Percentiles rank a stretch among this genome's conserved stretches.
Evolutionary conservation across 1,140 invertebrate species (phyloP).

Genomic region (Drosophila pallidifrons): DNA sequence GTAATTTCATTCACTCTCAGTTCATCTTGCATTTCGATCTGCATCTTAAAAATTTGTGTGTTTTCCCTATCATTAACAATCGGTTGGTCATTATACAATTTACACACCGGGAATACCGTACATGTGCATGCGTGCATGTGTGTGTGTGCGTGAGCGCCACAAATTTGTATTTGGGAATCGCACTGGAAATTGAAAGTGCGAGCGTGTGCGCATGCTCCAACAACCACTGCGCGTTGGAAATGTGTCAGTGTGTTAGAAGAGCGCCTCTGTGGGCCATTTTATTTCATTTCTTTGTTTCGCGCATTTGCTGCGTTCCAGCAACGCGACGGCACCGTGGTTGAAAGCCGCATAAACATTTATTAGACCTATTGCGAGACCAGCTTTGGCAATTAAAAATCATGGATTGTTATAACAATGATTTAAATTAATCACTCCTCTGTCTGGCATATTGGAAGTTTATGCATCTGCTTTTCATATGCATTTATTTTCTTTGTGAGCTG

Average conservation of each 20-base stretch:
- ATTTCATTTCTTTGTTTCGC: constrained; percentile 58
- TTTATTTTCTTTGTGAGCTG: neutral
- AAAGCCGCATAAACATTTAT: neutral
- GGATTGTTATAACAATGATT: neutral
- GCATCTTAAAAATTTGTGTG: neutral
- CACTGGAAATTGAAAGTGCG: constrained; percentile 49
- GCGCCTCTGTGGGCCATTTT: constrained; percentile 39
- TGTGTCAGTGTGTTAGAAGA: constrained; percentile 78
- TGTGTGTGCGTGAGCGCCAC: constrained; percentile 18
- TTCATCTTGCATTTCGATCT: constrained; percentile 15
- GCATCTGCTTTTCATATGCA: neutral
- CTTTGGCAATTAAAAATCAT: neutral
- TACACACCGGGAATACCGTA: constrained; percentile 19
- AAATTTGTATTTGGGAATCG: constrained; percentile 51
- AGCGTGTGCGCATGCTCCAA: constrained; percentile 28
- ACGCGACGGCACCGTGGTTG: constrained; percentile 60
- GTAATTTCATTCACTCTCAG: neutral
- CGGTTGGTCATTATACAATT: constrained; percentile 3
- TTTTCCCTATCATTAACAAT: constrained; percentile 1
- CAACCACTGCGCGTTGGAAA: constrained; percentile 68
- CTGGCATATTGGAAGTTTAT: neutral
- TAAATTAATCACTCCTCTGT: neutral
- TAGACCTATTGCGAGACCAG: neutral
- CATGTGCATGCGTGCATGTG: neutral
- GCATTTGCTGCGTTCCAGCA: constrained; percentile 8